These are phyloP conservation scores for Anthopleura sola DNA, from an alignment of 64 coral and sea anemone species.

Conservation along the genomic window DNA sequence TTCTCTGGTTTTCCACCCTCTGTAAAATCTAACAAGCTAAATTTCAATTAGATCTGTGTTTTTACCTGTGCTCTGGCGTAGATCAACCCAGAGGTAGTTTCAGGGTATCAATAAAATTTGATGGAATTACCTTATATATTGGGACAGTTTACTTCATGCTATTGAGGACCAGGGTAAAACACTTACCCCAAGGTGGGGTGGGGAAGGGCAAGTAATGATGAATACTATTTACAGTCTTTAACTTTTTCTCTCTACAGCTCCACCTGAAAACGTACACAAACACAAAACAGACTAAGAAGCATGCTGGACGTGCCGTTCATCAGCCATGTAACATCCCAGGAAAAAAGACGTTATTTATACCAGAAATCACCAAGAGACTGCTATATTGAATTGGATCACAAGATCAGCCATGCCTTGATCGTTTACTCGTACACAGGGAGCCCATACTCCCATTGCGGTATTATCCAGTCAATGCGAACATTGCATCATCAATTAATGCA, in stretches of 20 bases:
- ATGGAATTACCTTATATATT: no score
- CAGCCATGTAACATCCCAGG: no score
- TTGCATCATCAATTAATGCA: not conserved
- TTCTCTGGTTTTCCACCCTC: no score
- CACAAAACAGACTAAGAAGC: slow-evolving; percentile 52
- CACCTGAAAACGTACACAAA: slow-evolving; percentile 32
- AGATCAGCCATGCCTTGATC: not conserved
- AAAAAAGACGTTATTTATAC: not conserved
- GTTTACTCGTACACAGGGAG: not conserved
- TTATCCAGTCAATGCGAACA: not conserved
- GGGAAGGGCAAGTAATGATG: no score
- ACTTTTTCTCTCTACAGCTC: not conserved
- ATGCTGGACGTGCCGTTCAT: slow-evolving; percentile 43
- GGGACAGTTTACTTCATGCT: no score
- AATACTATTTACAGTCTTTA: not conserved
- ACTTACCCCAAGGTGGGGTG: no score
- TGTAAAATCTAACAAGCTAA: no score
- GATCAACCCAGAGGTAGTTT: no score
- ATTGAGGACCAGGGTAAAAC: no score
- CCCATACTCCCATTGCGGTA: not conserved
- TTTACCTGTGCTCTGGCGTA: no score
- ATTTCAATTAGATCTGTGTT: no score
- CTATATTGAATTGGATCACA: not conserved
- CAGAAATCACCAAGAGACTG: not conserved
- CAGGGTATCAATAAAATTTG: no score